Evolutionary conservation across 1,140 invertebrate genomes (phyloP).

Genomic region (Tetranychus urticae): DNA sequence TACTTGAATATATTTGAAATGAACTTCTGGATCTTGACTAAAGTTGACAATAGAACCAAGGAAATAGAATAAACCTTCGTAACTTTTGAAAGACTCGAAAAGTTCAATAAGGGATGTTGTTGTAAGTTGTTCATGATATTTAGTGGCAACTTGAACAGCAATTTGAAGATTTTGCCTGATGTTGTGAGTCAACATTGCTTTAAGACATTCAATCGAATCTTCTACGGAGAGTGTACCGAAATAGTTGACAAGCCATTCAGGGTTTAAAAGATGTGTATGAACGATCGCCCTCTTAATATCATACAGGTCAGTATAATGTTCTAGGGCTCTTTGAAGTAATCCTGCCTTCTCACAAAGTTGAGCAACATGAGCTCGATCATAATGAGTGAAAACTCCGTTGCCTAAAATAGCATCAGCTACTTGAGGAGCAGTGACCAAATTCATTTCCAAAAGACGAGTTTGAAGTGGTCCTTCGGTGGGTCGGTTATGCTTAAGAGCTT

Average conservation of each 20-base stretch:
- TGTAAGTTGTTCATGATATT: conserved; percentile 95
- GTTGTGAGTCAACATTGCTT: conserved; percentile 93
- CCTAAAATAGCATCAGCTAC: conserved; percentile 95
- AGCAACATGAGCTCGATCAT: conserved; percentile 88
- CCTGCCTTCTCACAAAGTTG: conserved; percentile 98
- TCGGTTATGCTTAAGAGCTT: conserved; percentile 90
- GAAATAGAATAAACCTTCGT: conserved; percentile 97
- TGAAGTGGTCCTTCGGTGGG: conserved; percentile 85
- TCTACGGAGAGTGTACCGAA: conserved; percentile 95
- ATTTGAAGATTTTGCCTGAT: conserved; percentile 95
- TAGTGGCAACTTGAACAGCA: conserved; percentile 90
- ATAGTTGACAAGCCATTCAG: conserved; percentile 89
- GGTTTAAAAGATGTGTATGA: conserved; percentile 84
- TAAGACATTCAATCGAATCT: conserved; percentile 92
- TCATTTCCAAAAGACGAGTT: conserved; percentile 93
- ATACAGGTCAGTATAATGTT: conserved; percentile 62
- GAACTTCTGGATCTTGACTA: conserved; percentile 95
- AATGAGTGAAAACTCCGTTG: conserved; percentile 99
- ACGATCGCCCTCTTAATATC: conserved; percentile 88
- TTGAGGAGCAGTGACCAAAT: conserved; percentile 90
- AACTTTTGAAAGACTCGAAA: conserved; percentile 98
- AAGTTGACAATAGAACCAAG: conserved; percentile 98
- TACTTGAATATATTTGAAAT: conserved; percentile 88
- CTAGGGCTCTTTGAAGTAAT: conserved; percentile 54
- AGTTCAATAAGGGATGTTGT: conserved; percentile 90